Base-by-base conservation (phyloP, 2,113 vertebrate species). In the Chionodraco myersi region DNA sequence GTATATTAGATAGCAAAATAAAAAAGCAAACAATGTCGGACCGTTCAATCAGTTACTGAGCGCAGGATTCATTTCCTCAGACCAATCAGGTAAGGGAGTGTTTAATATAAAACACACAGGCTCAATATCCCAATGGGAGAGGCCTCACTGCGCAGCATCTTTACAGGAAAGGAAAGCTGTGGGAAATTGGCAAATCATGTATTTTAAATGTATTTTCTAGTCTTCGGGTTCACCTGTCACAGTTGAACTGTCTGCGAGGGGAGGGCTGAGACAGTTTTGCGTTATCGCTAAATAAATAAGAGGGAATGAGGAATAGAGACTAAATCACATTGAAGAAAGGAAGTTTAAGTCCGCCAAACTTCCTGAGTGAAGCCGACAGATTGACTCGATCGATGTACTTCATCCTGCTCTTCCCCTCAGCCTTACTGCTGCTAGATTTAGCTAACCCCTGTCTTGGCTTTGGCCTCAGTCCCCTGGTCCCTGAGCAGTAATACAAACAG, bases 401-500 rank as follows among this genome's bases (percentile, higher is more conserved):
- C 47, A 61, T 72, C 71, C 60, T 75, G 52, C 53, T 61, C 60
- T 15, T 66, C 60, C 48, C 48, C 7, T 57, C 11, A 21, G 62
- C 47, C 72, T 60, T 23, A 76, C 54, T 65, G 80, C 10, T 6
- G 52, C 30, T 30, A 65, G 71, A 81, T 89, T 89, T 79, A 85
- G 64, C 62, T 62, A 41, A 80, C 71, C 86, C 21, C 77, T 23
- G 66, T 57, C 67, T 73, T 1, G 69, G 47, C 45, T n/a, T 41
- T 30, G 78, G 69, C 49, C 66, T 69, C 65, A 8, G 48, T 71
- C 65, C 44, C 79, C 12, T 5, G 54, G 54, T 69, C 58, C 73
- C 58, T 1, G 34, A 10, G 60, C 65, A 77, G 82, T 67, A 83
- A 89, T 88, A 80, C 88, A 88, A 75, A 54, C 77, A 73, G 49